Evolutionary conservation across 2,888 invertebrate species (phyloP).

Genomic region (Octonoba sinensis): DNA sequence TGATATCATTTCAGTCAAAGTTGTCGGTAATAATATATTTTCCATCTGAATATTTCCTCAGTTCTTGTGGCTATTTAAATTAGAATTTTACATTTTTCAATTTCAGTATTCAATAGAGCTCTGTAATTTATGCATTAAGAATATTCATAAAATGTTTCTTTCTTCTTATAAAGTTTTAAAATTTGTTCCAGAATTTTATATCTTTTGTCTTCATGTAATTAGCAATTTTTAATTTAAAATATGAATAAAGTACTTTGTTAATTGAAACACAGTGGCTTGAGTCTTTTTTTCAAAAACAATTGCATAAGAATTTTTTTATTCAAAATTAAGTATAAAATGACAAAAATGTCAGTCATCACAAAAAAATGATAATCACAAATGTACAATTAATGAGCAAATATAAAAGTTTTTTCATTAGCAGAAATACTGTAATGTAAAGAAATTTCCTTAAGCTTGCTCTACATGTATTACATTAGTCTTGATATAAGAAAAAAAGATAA

Average conservation of each 20-base stretch:
- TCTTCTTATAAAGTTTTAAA: neutral
- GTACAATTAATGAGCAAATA: too few species aligned
- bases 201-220: neutral
- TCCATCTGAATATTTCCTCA: neutral
- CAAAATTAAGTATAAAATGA: neutral
- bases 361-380: too few species aligned
- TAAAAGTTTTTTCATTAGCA: too few species aligned
- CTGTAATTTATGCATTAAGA: neutral
- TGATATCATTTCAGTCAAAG: too few species aligned
- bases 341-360: too few species aligned
- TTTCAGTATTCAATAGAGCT: too few species aligned
- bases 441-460: too few species aligned
- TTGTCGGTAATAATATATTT: neutral
- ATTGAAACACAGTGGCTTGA: neutral
- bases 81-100: neutral
- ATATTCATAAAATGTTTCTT: neutral
- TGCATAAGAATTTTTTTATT: neutral
- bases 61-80: neutral
- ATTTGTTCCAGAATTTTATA: too few species aligned
- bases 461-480: too few species aligned
- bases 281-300: neutral
- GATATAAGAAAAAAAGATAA: too few species aligned
- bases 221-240: neutral
- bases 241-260: constrained; percentile 19
- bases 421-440: too few species aligned